A percentile compares a stretch with the other conserved stretches of the same genome.
Conservation (phyloP, 2,888 invertebrate genomes). For the Orthosia gracilis region DNA sequence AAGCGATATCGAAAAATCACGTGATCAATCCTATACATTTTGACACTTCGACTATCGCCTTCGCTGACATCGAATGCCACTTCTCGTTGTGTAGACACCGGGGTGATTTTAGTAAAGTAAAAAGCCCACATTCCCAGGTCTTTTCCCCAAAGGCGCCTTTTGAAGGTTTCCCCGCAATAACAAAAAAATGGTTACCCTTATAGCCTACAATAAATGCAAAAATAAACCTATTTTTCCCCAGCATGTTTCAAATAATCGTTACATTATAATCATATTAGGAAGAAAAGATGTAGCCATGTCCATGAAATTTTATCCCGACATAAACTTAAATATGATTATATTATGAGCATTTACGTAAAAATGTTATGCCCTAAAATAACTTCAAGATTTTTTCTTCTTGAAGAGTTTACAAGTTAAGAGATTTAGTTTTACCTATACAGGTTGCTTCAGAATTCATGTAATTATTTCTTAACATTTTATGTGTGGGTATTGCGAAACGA, state of each 20-base stretch:
- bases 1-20: no score
- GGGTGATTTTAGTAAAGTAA: no score
- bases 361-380: conserved; percentile 5
- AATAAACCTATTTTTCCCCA: background rate
- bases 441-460: background rate
- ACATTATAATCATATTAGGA: conserved; percentile 27
- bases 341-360: conserved; percentile 4
- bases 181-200: no score
- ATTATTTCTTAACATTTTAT: background rate
- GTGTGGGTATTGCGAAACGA: no score
- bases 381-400: background rate
- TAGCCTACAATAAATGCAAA: conserved; percentile 2
- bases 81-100: no score
- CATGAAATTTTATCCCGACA: conserved; percentile 42
- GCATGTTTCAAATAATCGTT: conserved; percentile 6
- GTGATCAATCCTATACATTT: no score
- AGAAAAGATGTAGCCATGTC: background rate
- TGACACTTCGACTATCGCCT: no score
- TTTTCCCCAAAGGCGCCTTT: no score
- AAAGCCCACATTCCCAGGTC: no score
- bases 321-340: conserved; percentile 30
- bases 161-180: no score
- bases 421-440: background rate
- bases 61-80: no score
- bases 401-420: conserved; percentile 17